These are phyloP conservation scores for Felis catus DNA, from an alignment of 2,113 vertebrate species.

Conservation along the genomic window DNA sequence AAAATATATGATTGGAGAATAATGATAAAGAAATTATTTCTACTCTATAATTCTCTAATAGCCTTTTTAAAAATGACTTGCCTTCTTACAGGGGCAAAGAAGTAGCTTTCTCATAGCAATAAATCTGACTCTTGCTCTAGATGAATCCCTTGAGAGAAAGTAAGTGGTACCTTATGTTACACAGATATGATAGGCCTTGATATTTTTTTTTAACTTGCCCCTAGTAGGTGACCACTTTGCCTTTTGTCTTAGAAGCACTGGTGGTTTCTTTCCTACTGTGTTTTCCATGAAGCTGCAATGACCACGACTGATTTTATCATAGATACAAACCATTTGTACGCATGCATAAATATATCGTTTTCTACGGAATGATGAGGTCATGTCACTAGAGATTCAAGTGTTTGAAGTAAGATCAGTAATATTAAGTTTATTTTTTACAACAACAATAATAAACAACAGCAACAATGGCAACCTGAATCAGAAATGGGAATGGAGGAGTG, in stretches of 20 bases:
- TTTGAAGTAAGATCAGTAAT: neutral
- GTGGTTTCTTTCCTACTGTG: neutral
- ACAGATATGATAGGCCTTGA: neutral
- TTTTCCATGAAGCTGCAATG: neutral
- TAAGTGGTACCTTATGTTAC: neutral
- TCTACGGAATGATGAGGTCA: neutral
- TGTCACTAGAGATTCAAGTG: neutral
- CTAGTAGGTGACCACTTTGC: slow-evolving; percentile 26
- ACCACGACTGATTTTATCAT: neutral
- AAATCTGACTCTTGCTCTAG: neutral
- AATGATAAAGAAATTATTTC: slow-evolving; percentile 33
- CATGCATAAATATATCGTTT: neutral
- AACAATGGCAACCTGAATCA: neutral
- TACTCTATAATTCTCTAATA: slow-evolving; percentile 9
- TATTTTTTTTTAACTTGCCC: neutral
- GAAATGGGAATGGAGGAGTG: neutral
- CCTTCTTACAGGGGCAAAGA: neutral
- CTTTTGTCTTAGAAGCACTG: slow-evolving; percentile 19
- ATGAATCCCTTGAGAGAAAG: neutral
- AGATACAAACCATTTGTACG: neutral
- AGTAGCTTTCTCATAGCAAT: neutral
- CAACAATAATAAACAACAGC: neutral
- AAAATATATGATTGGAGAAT: slow-evolving; percentile 36
- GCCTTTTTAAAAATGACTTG: neutral
- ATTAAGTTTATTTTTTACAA: neutral